These are phyloP conservation scores for Apus apus DNA, from an alignment of 2,113 vertebrate species.

Conservation along the genomic window DNA sequence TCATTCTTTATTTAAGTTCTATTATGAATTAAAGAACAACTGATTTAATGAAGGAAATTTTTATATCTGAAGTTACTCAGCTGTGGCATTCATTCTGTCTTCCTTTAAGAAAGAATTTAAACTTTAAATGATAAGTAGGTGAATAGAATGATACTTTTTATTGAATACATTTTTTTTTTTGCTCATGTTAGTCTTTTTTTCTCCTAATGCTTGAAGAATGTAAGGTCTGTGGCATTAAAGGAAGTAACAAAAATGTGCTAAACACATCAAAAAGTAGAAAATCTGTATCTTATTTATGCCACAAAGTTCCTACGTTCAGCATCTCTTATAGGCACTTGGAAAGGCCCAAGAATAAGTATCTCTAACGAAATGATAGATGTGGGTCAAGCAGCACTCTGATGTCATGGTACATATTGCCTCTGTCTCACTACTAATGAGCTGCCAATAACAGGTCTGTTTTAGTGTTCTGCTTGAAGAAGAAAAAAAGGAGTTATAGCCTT, in stretches of 20 bases:
- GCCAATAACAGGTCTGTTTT: conserved; percentile 79
- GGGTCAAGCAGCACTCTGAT: conserved; percentile 74
- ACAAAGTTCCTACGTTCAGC: conserved; percentile 13
- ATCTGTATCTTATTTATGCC: conserved; percentile 78
- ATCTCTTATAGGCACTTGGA: conserved; percentile 58
- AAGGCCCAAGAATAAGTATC: conserved; percentile 31
- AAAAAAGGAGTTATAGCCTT: conserved; percentile 74
- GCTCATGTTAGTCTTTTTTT: conserved; percentile 74
- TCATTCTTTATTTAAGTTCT: conserved; percentile 92
- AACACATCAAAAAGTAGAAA: conserved; percentile 80
- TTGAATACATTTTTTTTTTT: background rate
- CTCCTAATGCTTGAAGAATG: conserved; percentile 70
- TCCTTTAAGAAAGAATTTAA: conserved; percentile 46
- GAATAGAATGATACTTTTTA: conserved; percentile 53
- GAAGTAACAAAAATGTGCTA: conserved; percentile 83
- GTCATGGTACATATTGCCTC: conserved; percentile 74
- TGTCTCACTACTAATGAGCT: conserved; percentile 76
- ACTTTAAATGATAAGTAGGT: conserved; percentile 79
- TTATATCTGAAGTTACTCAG: conserved; percentile 81
- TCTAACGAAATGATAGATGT: conserved; percentile 74
- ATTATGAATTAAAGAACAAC: conserved; percentile 91
- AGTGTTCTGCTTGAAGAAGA: conserved; percentile 70
- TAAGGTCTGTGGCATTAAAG: conserved; percentile 73
- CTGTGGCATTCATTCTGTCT: conserved; percentile 70
- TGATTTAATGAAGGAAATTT: conserved; percentile 89